A percentile compares a stretch with the other conserved stretches of the same genome.
These are phyloP conservation scores for Lordiphosa collinella DNA, from an alignment of 1,140 invertebrate species.

Conservation along the genomic window DNA sequence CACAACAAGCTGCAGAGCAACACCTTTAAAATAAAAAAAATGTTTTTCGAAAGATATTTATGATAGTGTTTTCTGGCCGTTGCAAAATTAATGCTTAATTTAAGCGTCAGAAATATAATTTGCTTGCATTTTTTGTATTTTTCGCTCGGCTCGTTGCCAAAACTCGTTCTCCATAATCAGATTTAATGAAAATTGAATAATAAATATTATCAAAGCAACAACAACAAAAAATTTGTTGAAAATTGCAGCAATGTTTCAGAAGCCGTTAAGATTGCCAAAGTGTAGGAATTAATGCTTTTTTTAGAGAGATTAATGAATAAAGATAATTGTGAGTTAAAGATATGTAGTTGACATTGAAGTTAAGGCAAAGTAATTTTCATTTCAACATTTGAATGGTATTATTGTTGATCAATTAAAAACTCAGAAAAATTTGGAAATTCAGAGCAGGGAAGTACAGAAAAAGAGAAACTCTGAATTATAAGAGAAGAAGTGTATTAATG, in stretches of 20 bases:
- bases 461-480: too few species aligned
- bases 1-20: constrained; percentile 52
- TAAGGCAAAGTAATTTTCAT: background rate
- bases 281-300: constrained; percentile 4
- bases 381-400: too few species aligned
- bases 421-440: too few species aligned
- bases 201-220: constrained; percentile 65
- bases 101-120: constrained; percentile 68
- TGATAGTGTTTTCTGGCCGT: constrained; percentile 27
- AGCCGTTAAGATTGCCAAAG: constrained; percentile 16
- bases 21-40: constrained; percentile 53
- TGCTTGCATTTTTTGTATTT: constrained; percentile 48
- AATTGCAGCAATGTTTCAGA: constrained; percentile 53
- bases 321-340: constrained; percentile 4
- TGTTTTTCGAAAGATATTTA: constrained; percentile 54
- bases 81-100: constrained; percentile 69
- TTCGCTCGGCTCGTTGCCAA: constrained; percentile 5
- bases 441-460: too few species aligned
- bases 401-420: too few species aligned
- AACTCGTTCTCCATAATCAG: constrained; percentile 64
- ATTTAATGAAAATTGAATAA: constrained; percentile 77
- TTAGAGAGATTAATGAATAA: constrained; percentile 1
- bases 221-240: constrained; percentile 47
- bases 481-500: too few species aligned
- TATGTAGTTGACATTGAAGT: background rate